Conservation (phyloP, 2,888 invertebrate genomes). For the Cerastoderma edule region DNA sequence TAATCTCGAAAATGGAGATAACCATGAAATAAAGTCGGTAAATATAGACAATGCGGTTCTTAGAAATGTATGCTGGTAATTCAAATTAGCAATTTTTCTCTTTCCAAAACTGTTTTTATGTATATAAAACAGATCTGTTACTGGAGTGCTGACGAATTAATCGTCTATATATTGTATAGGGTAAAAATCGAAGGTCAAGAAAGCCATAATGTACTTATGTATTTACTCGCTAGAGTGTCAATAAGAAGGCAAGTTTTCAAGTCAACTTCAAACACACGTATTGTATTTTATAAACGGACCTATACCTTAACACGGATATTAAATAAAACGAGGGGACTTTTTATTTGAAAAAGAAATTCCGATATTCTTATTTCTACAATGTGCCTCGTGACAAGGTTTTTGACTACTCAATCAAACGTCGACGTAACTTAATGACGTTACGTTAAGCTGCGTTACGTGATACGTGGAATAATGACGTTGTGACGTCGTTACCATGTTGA, state of each 20-base stretch:
- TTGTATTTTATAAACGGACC: not conserved
- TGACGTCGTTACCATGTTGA: not conserved
- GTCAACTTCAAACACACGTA: slow-evolving; percentile 15
- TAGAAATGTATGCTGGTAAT: too few relatives aligned
- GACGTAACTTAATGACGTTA: not conserved
- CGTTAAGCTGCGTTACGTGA: not conserved
- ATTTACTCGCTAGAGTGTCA: slow-evolving; percentile 21
- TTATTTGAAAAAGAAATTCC: too few relatives aligned
- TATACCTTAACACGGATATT: not conserved
- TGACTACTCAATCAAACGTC: not conserved
- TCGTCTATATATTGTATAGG: too few relatives aligned
- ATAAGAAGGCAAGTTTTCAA: slow-evolving; percentile 8
- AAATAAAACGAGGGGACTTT: not conserved
- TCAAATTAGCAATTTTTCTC: too few relatives aligned
- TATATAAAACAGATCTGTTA: too few relatives aligned
- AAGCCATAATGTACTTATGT: slow-evolving; percentile 16
- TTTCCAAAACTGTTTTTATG: too few relatives aligned
- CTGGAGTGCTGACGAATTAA: too few relatives aligned
- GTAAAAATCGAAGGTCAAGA: slow-evolving; percentile 25
- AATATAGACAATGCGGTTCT: too few relatives aligned
- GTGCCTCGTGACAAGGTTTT: too few relatives aligned
- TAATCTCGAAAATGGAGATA: too few relatives aligned
- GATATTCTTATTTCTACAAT: too few relatives aligned
- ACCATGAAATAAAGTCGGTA: too few relatives aligned
- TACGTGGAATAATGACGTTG: not conserved